Percentiles rank a stretch among this genome's conserved stretches.
Evolutionary conservation across 2,797 vertebrate genomes (phyloP).

Genomic region (Myiothlypis coronata): DNA sequence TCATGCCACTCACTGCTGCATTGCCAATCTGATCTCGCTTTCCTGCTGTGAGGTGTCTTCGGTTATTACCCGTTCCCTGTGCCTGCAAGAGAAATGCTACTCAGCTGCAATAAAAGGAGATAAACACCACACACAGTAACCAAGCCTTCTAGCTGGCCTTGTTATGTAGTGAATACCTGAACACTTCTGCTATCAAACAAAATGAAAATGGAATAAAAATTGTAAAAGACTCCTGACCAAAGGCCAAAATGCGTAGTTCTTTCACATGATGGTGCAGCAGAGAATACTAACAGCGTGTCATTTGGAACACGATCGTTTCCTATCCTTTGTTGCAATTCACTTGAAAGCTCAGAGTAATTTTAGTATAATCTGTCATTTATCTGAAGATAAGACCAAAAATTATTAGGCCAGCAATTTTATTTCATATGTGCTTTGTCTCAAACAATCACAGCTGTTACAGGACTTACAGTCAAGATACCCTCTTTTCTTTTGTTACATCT

Average conservation of each 20-base stretch:
- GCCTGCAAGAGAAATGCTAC: constrained; percentile 20
- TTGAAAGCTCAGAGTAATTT: constrained; percentile 46
- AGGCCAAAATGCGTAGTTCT: neutral
- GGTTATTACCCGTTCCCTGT: constrained; percentile 28
- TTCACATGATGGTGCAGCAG: neutral
- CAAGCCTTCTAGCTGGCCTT: neutral
- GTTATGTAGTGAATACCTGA: neutral
- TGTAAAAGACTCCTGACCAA: neutral
- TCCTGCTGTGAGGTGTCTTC: constrained; percentile 43
- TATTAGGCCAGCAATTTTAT: neutral
- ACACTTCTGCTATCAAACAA: constrained; percentile 1
- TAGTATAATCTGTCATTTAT: constrained; percentile 31
- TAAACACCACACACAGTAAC: constrained; percentile 31
- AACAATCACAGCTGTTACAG: neutral
- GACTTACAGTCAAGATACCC: neutral
- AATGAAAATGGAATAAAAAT: constrained; percentile 35
- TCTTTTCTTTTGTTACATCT: neutral
- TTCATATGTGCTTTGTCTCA: neutral
- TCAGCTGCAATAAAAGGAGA: constrained; percentile 19
- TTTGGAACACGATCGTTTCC: neutral
- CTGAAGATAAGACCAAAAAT: constrained; percentile 22
- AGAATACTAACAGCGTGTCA: constrained; percentile 13
- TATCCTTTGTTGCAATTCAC: neutral
- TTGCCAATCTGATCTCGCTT: neutral
- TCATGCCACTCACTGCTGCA: constrained; percentile 10